A percentile compares a stretch with the other conserved stretches of the same genome.
Evolutionary conservation across 2,888 invertebrate species (phyloP).

Genomic region (Synanthedon formicaeformis): DNA sequence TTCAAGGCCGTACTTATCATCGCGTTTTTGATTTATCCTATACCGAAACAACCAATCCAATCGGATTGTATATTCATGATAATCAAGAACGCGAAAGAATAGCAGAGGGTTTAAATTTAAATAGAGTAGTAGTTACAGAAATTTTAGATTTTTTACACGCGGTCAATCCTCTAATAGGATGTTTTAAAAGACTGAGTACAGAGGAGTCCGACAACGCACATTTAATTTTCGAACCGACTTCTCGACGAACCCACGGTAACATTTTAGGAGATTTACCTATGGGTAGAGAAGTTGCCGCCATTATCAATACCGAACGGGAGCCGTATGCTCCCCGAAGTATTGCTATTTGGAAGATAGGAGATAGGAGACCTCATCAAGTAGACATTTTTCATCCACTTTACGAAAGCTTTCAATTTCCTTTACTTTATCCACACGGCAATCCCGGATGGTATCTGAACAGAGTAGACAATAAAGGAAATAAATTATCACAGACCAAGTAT

Average conservation of each 20-base stretch:
- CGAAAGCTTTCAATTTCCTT: slow-evolving; percentile 4
- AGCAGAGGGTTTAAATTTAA: not conserved
- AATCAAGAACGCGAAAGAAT: not conserved
- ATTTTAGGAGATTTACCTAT: slow-evolving; percentile 4
- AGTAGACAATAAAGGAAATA: slow-evolving; percentile 1
- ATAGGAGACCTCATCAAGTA: slow-evolving; percentile 3
- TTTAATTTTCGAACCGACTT: slow-evolving; percentile 1
- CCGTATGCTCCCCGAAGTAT: not conserved
- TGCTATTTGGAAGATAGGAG: slow-evolving; percentile 5
- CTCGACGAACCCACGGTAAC: slow-evolving; percentile 6
- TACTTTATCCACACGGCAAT: slow-evolving; percentile 1
- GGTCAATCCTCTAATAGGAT: not conserved
- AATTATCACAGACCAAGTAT: slow-evolving; percentile 3
- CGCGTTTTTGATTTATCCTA: slow-evolving; percentile 3
- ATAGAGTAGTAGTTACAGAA: not conserved
- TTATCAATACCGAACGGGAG: slow-evolving; percentile 6
- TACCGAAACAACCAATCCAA: not conserved
- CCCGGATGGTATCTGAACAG: slow-evolving; percentile 1
- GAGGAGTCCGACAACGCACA: not conserved
- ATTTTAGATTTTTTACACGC: not conserved
- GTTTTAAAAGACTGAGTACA: not conserved
- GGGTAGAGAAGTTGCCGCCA: slow-evolving; percentile 4
- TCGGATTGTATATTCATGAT: not conserved
- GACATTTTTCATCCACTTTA: slow-evolving; percentile 5
- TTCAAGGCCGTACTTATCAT: slow-evolving; percentile 1